A percentile compares a stretch with the other conserved stretches of the same genome.
phyloP scores from a whole-genome alignment of 2,888 invertebrate species.

The Acrobasis consociella region DNA sequence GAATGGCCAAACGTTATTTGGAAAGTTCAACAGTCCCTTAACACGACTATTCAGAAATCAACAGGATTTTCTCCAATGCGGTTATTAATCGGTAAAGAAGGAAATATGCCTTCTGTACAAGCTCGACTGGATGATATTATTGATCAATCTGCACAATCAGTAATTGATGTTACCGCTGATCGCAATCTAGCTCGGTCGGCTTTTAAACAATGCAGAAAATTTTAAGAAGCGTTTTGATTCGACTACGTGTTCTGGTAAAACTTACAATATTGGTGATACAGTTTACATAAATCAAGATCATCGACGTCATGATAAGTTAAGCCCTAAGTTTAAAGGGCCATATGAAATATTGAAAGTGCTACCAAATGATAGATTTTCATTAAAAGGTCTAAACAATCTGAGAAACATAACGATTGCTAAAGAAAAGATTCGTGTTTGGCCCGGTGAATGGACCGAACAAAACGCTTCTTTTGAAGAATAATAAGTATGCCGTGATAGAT shows the following conservation, averaged over 20 bases:
- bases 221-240: slow-evolving; percentile 23
- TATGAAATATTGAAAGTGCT: no score
- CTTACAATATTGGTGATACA: slow-evolving; percentile 30
- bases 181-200: slow-evolving; percentile 12
- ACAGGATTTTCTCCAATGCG: slow-evolving; percentile 36
- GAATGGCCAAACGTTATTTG: slow-evolving; percentile 36
- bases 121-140: slow-evolving; percentile 22
- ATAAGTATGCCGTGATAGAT: no score
- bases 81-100: slow-evolving; percentile 30
- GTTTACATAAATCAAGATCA: slow-evolving; percentile 36
- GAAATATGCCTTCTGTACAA: slow-evolving; percentile 31
- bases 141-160: not conserved
- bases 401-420: no score
- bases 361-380: no score
- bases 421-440: no score
- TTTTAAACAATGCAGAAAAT: slow-evolving; percentile 7
- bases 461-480: no score
- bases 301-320: slow-evolving; percentile 33
- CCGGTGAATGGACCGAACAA: no score
- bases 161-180: slow-evolving; percentile 13
- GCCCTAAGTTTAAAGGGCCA: slow-evolving; percentile 32
- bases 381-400: no score
- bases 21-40: slow-evolving; percentile 37
- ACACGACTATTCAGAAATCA: slow-evolving; percentile 37
- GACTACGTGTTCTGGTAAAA: slow-evolving; percentile 19